Percentiles rank a stretch among this genome's conserved stretches.
Evolutionary conservation across 2,113 vertebrate genomes (phyloP).

Genomic region (Cichladusa arquata): DNA sequence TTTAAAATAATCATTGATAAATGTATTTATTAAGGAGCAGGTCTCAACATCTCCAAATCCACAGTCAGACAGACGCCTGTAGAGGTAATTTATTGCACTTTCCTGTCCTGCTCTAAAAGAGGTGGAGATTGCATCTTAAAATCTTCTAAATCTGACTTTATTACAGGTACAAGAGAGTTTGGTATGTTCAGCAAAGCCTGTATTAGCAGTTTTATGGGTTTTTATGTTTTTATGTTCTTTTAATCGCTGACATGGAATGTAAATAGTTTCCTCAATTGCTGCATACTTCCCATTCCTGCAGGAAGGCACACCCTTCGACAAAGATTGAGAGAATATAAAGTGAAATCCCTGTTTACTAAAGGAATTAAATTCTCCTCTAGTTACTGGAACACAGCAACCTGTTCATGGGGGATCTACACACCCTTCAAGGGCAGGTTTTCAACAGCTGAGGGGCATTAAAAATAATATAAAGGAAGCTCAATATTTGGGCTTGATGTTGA

Average conservation of each 20-base stretch:
- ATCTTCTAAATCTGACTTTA: neutral
- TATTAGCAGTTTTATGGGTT: conserved; percentile 39
- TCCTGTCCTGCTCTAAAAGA: neutral
- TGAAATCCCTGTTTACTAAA: conserved; percentile 18
- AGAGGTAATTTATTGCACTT: neutral
- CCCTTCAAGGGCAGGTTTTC: neutral
- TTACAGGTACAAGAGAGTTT: conserved; percentile 9
- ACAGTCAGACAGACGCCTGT: neutral
- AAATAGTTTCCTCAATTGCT: conserved; percentile 63
- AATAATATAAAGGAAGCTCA: neutral
- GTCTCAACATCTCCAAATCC: neutral
- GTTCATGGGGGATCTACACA: neutral
- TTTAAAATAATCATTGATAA: neutral
- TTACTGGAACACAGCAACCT: neutral
- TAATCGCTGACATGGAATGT: conserved; percentile 59
- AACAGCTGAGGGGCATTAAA: neutral
- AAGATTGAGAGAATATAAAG: conserved; percentile 42
- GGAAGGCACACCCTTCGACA: conserved; percentile 53
- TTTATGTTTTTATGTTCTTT: conserved; percentile 42
- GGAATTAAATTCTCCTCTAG: conserved; percentile 17
- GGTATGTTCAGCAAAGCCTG: neutral
- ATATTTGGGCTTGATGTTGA: neutral
- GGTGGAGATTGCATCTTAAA: neutral
- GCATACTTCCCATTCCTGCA: conserved; percentile 54
- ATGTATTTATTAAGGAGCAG: neutral